Percentiles rank a stretch among this genome's conserved stretches.
These are phyloP conservation scores for Achlya flavicornis DNA, from an alignment of 2,888 invertebrate genomes.

Conservation along the genomic window DNA sequence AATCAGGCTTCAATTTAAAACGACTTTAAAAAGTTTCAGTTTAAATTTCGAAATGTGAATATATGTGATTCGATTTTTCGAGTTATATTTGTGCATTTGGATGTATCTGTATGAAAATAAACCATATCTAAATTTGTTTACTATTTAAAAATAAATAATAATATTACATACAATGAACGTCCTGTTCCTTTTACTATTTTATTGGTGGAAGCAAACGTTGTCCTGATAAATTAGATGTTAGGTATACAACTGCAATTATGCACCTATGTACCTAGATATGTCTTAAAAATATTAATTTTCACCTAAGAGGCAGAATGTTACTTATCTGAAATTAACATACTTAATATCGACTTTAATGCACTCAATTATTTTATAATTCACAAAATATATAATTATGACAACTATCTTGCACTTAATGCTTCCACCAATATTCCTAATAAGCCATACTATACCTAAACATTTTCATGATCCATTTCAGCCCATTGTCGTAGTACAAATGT, in stretches of 20 bases:
- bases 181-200: slow-evolving; percentile 15
- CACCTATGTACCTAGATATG: neutral
- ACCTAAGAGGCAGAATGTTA: neutral
- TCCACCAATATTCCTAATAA: slow-evolving; percentile 7
- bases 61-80: neutral
- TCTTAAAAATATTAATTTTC: neutral
- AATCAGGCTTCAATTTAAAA: neutral
- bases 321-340: too few species aligned
- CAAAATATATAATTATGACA: too few species aligned
- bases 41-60: neutral
- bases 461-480: slow-evolving; percentile 15
- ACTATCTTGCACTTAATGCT: neutral
- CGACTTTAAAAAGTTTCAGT: neutral
- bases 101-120: slow-evolving; percentile 31
- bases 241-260: too few species aligned
- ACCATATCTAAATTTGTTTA: slow-evolving; percentile 46
- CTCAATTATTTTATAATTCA: too few species aligned
- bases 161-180: slow-evolving; percentile 3
- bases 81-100: slow-evolving; percentile 30
- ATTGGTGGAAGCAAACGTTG: slow-evolving; percentile 43
- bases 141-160: slow-evolving; percentile 31
- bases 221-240: slow-evolving; percentile 14
- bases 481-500: slow-evolving; percentile 25
- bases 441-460: neutral
- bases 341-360: too few species aligned